Evolutionary conservation across 2,113 vertebrate genomes (phyloP), one percentile per base, ranked within the genome.

Genomic region (Laterallus jamaicensis): DNA sequence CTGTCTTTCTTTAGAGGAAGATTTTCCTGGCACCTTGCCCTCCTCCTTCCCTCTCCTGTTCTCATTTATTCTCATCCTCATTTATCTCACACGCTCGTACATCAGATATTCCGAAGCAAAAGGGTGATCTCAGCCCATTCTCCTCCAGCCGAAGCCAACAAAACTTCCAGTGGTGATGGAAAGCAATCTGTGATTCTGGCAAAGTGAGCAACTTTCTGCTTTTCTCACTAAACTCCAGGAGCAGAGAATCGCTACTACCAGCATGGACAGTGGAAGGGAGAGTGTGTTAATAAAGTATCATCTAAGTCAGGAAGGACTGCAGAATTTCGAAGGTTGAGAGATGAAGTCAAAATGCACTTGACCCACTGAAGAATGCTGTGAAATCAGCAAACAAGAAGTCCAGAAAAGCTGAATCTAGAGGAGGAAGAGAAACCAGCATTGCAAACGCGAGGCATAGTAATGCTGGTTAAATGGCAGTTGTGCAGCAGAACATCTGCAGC

Each of bases 121-220:
- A 84, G 37, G 42, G 32, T 91, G 93, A 89, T 68, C 81, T 93
- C 91, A 92, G 83, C 22, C 77, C 86, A 31, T 63, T 81, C 32
- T 11, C 28, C 31, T 84, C 12, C 63, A 44, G 50, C 31, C 47
- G 58, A 32, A 94, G 83, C 67, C 79, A 82, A 60, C 25, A 76
- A 5, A 1, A 35, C 70, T 63, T 91, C 58, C 52, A 35, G 0
- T 85, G 77, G 70, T 77, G 76, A 55, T 74, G 28, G 63, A 93
- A 87, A 81, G 32, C 26, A 71, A 84, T 47, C 35, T 3, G 2
- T 73, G 84, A 32, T 54, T 75, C 90, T 81, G 71, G 55, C 16
- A 88, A 83, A 92, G 81, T 19, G 3, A 64, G 28, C 4, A 25
- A 31, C 56, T 89, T 84, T 47, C 62, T 81, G 10, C 74, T 85